Conservation (phyloP, 2,797 vertebrate species). For the Orestias chungarensis region DNA sequence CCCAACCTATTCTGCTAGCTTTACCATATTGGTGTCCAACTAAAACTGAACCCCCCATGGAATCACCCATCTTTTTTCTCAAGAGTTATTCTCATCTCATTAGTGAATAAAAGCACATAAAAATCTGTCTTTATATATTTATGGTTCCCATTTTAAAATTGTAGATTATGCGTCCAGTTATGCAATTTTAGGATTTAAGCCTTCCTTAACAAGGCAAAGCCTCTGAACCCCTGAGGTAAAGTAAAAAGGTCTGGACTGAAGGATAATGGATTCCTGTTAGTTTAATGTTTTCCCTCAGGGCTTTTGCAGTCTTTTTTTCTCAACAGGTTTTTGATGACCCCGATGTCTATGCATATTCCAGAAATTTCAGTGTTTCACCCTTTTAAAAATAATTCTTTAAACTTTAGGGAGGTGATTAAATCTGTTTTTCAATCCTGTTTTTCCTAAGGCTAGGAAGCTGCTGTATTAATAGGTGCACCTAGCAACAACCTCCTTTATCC, state of each 20-base stretch:
- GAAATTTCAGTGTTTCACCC: background rate
- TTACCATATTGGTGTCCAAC: background rate
- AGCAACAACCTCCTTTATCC: no score
- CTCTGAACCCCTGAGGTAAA: background rate
- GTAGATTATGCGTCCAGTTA: background rate
- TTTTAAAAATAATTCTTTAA: background rate
- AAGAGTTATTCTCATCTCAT: background rate
- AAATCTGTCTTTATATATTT: background rate
- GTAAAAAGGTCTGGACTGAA: background rate
- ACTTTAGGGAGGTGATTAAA: background rate
- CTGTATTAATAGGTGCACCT: no score
- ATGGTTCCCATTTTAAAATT: background rate
- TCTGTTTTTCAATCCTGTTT: background rate
- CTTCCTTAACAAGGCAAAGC: background rate
- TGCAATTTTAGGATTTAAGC: background rate
- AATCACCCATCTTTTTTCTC: background rate
- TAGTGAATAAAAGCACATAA: background rate
- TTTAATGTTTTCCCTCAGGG: background rate
- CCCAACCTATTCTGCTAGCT: background rate
- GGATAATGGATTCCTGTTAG: background rate
- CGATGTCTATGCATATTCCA: background rate
- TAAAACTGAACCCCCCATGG: background rate
- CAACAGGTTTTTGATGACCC: background rate
- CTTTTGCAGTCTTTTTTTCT: background rate
- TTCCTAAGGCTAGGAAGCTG: no score